Percentiles rank a stretch among this genome's conserved stretches.
Conservation (phyloP, 2,113 vertebrate genomes). For the Neotragus moschatus region DNA sequence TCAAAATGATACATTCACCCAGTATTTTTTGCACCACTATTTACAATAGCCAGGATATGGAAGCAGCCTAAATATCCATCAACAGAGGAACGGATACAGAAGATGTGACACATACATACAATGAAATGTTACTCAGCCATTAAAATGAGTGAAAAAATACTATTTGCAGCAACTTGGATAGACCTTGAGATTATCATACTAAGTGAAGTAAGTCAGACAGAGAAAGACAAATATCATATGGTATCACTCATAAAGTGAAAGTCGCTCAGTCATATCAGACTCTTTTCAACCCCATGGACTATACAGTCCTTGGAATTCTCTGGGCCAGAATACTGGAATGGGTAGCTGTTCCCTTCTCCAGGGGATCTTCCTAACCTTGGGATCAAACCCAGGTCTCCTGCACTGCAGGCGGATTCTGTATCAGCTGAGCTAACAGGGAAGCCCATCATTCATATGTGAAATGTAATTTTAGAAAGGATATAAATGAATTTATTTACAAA, state of each 20-base stretch:
- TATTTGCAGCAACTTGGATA: not conserved
- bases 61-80: not conserved
- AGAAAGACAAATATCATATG: not conserved
- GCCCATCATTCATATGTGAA: not conserved
- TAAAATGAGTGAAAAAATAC: not conserved
- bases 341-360: not conserved
- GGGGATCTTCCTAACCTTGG: not conserved
- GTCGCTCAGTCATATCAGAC: not conserved
- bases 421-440: not conserved
- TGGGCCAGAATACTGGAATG: not conserved
- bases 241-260: not conserved
- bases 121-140: not conserved
- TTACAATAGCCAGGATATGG: not conserved
- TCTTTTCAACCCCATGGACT: not conserved
- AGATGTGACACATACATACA: not conserved
- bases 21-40: not conserved
- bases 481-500: not conserved
- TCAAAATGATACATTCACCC: not conserved
- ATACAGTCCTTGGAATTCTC: not conserved
- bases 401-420: not conserved
- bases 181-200: not conserved
- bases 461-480: not conserved
- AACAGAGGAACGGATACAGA: not conserved
- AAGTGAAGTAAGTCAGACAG: not conserved
- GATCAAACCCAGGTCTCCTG: not conserved